These are phyloP conservation scores for Latrodectus hesperus DNA, from an alignment of 2,888 invertebrate species.

Conservation along the genomic window DNA sequence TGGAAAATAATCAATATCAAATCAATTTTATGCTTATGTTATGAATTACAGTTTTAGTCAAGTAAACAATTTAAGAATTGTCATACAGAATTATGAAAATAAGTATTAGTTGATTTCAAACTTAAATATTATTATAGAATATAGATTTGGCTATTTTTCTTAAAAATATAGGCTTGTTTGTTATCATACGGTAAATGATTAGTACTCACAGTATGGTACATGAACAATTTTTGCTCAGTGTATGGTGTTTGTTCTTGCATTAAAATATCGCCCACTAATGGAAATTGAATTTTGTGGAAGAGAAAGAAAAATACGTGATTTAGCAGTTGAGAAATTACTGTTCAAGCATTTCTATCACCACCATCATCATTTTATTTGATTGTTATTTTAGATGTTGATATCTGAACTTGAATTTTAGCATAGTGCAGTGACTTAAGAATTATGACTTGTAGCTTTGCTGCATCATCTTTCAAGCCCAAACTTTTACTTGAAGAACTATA, in stretches of 20 bases:
- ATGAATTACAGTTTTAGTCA: not conserved
- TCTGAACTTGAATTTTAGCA: slow-evolving; percentile 6
- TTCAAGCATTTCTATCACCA: slow-evolving; percentile 60
- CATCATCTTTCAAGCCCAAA: not conserved
- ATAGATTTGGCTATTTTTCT: no score
- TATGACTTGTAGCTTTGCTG: slow-evolving; percentile 7
- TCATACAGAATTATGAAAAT: not conserved
- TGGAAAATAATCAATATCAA: not conserved
- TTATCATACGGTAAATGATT: not conserved
- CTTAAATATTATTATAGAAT: no score
- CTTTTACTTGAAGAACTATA: slow-evolving; percentile 8
- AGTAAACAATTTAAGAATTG: not conserved
- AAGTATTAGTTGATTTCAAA: no score
- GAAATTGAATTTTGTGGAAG: slow-evolving; percentile 33
- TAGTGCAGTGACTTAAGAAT: slow-evolving; percentile 8
- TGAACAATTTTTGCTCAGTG: not conserved
- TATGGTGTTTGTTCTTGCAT: slow-evolving; percentile 14
- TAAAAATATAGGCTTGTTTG: not conserved
- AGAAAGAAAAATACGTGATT: slow-evolving; percentile 44
- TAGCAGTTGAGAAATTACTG: slow-evolving; percentile 37
- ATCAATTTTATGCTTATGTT: not conserved
- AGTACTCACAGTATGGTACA: not conserved
- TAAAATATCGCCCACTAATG: slow-evolving; percentile 33
- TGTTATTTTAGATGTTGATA: not conserved
- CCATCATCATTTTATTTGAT: slow-evolving; percentile 58